Evolutionary conservation across 2,888 invertebrate genomes (phyloP), one percentile per base, ranked within the genome.

Genomic region (Sarcophaga caerulescens): DNA sequence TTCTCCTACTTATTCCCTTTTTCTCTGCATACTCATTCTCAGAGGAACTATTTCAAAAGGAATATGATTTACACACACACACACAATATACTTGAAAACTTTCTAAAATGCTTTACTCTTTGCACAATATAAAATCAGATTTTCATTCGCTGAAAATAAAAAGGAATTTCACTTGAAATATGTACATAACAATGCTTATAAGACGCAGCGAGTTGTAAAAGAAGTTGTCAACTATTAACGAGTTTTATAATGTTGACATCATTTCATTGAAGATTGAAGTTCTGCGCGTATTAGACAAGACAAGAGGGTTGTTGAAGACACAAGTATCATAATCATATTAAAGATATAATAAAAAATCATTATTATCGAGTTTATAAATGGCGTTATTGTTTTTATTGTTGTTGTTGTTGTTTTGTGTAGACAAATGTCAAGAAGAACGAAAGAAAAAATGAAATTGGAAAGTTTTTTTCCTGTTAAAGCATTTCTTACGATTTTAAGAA

Each of bases 281-380:
- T 71, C 17, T 52, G 52, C 4, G 14, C 52, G 52, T 52, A 52
- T 52, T 71, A 47, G 47, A 19, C 8, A 69, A 23, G 21, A 52
- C 1, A 44, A 21, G 4, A 62, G 8, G 5, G 25, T 23, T 17
- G 65, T 35, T 10, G 19, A 74, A 47, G 35, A 60, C 17, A 60
- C 25, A 79, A 78, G 70, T 63, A 65, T 79, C 65, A 66, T 78
- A 79, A 79, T 79, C 71, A 70, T 71, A 71, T 79, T 79, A 71
- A 71, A 63, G 44, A 79, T 71, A 71, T 35, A 47, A 63, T 45
- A 71, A 79, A 71, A 52, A 62, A 52, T 79, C 57, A 65, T 65
- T 52, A 71, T 71, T 63, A 71, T 65, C 65, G 60, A 11, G 10
- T n/a, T 19, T 21, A 14, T 47, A 45, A 69, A 69, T 52, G 52